A percentile compares a stretch with the other conserved stretches of the same genome.
These are phyloP conservation scores for Volucella bombylans DNA, from an alignment of 2,888 invertebrate genomes.

Conservation along the genomic window DNA sequence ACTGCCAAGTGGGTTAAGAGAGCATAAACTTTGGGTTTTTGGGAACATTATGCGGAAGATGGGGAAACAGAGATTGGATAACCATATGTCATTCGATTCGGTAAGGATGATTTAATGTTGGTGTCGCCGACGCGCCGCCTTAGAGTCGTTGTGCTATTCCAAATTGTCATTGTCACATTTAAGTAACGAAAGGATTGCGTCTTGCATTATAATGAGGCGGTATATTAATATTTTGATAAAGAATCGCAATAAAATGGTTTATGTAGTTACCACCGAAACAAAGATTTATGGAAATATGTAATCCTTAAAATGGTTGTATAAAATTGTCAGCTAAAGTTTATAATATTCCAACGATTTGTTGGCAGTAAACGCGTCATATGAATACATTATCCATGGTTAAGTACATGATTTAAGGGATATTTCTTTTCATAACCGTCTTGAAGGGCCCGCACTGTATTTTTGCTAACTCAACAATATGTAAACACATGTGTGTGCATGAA, in stretches of 20 bases:
- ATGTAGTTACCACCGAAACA: too few species aligned
- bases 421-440: too few species aligned
- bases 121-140: constrained; percentile 1
- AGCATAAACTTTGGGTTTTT: constrained; percentile 39
- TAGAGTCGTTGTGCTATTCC: neutral
- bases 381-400: too few species aligned
- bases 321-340: neutral
- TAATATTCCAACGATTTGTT: too few species aligned
- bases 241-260: neutral
- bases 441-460: too few species aligned
- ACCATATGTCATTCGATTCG: constrained; percentile 39
- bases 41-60: constrained; percentile 22
- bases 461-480: too few species aligned
- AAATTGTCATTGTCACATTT: constrained; percentile 29
- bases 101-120: constrained; percentile 3
- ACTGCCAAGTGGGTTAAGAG: constrained; percentile 32
- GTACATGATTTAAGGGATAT: too few species aligned
- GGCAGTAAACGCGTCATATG: too few species aligned
- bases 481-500: too few species aligned
- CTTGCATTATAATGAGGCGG: neutral
- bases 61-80: constrained; percentile 16
- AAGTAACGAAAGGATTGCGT: constrained; percentile 20
- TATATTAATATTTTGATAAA: neutral
- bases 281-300: neutral
- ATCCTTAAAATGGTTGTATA: neutral